These are phyloP conservation scores for Anabacerthia variegaticeps DNA, from an alignment of 2,797 vertebrate genomes.

Conservation along the genomic window DNA sequence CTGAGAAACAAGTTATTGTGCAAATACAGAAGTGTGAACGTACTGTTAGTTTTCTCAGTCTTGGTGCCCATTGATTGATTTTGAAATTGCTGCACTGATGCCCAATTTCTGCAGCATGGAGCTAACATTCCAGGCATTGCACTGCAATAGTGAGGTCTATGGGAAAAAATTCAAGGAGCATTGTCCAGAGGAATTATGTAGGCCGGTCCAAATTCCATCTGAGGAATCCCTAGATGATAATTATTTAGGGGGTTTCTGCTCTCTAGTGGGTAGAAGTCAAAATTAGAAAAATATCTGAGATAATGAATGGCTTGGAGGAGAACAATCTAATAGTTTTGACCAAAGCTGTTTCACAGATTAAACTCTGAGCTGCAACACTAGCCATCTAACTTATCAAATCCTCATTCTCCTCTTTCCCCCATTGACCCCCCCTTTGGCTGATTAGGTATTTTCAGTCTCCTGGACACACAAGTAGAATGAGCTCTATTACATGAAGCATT, in stretches of 20 bases:
- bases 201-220: constrained; percentile 65
- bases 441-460: background rate
- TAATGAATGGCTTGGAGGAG: constrained; percentile 22
- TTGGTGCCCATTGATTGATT: background rate
- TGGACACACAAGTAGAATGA: background rate
- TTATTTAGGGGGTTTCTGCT: constrained; percentile 47
- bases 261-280: constrained; percentile 23
- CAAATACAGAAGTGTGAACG: background rate
- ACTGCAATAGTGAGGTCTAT: constrained; percentile 15
- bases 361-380: background rate
- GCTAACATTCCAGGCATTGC: constrained; percentile 57
- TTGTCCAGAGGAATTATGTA: constrained; percentile 54
- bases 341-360: background rate
- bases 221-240: constrained; percentile 69
- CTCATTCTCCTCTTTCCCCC: fast-evolving
- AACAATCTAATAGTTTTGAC: background rate
- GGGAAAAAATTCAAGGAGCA: constrained; percentile 73
- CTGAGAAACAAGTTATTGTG: background rate
- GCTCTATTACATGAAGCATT: background rate
- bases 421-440: background rate
- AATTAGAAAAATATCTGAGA: constrained; percentile 32
- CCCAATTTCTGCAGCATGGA: background rate
- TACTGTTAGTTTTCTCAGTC: background rate
- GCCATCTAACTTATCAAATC: background rate
- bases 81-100: background rate